Evolutionary conservation across 2,113 vertebrate genomes (phyloP).

Genomic region (Greenwoodochromis staneri): DNA sequence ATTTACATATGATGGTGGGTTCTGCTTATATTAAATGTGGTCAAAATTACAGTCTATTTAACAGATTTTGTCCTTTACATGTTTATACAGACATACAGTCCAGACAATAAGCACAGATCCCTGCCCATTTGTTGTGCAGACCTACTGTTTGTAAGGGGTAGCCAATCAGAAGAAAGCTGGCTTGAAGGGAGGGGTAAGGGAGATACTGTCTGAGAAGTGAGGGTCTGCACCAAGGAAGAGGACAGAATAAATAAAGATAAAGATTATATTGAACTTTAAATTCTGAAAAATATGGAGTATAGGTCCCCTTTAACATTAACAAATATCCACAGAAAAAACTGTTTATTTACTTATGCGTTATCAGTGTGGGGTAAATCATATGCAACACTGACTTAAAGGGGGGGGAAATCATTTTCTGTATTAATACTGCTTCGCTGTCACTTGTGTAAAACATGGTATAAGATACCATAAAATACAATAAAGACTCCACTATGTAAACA

Average conservation of each 20-base stretch:
- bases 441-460: neutral
- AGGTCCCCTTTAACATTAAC: neutral
- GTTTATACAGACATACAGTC: neutral
- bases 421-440: constrained; percentile 8
- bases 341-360: neutral
- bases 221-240: neutral
- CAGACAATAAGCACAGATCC: neutral
- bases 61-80: neutral
- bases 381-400: neutral
- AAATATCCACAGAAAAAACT: neutral
- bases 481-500: constrained; percentile 16
- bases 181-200: neutral
- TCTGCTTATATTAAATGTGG: neutral
- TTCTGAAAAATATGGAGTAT: neutral
- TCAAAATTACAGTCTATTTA: neutral
- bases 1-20: neutral
- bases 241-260: neutral
- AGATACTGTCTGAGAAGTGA: neutral
- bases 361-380: neutral
- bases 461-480: constrained; percentile 10
- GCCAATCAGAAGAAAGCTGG: neutral
- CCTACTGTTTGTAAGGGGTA: neutral
- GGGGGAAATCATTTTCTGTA: neutral
- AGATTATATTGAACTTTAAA: neutral
- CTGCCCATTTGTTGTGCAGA: neutral